Conservation (phyloP, 2,113 vertebrate genomes). For the Pangasianodon hypophthalmus region DNA sequence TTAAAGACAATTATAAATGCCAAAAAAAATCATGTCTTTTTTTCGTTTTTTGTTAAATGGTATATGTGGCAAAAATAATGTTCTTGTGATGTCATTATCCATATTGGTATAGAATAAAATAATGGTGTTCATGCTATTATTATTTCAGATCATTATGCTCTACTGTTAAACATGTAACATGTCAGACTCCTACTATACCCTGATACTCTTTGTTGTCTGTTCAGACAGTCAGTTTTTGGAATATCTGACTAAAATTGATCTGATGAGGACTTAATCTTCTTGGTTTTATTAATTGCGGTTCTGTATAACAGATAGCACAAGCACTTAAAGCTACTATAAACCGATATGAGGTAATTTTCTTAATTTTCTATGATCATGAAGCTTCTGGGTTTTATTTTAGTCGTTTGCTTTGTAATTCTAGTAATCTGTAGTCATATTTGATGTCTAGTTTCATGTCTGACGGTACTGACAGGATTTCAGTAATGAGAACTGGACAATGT, state of each 20-base stretch:
- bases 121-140: neutral
- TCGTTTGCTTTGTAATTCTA: neutral
- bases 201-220: neutral
- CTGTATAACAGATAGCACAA: neutral
- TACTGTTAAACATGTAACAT: neutral
- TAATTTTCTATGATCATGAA: neutral
- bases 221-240: neutral
- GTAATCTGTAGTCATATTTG: neutral
- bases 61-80: too few species aligned
- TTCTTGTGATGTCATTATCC: neutral
- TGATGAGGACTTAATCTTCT: neutral
- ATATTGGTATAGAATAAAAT: neutral
- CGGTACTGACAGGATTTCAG: neutral
- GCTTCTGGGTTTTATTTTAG: neutral
- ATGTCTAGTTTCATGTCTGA: neutral
- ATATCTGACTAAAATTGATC: neutral
- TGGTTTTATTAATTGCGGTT: neutral
- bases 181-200: neutral
- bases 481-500: neutral
- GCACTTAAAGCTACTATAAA: neutral
- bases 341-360: too few species aligned
- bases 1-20: neutral
- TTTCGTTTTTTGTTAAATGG: neutral
- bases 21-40: too few species aligned
- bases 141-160: neutral